phyloP scores from a whole-genome alignment of 2,797 vertebrate species.

The Phrynocephalus forsythii region DNA sequence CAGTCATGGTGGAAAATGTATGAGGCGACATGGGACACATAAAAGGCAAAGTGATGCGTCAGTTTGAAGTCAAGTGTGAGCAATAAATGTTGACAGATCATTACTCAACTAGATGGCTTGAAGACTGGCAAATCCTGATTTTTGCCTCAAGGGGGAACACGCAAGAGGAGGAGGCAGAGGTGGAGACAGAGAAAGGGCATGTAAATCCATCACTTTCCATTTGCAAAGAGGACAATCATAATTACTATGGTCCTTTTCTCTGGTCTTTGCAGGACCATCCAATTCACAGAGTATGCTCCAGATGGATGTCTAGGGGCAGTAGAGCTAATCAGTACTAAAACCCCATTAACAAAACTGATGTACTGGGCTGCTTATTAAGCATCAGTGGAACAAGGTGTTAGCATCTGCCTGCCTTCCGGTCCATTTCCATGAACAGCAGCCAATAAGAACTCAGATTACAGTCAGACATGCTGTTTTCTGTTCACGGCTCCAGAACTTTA shows the following conservation, averaged over 20 bases:
- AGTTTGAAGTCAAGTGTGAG: constrained; percentile 24
- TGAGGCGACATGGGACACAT: background rate
- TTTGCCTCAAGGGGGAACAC: constrained; percentile 5
- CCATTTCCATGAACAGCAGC: background rate
- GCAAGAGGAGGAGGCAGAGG: background rate
- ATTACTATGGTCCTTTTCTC: background rate
- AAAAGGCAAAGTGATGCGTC: constrained; percentile 5
- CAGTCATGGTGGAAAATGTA: fast-evolving
- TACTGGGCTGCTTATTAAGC: background rate
- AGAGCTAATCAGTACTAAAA: constrained; percentile 31
- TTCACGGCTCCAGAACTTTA: background rate
- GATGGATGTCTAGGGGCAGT: constrained; percentile 18
- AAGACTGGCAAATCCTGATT: background rate
- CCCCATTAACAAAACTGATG: constrained; percentile 22
- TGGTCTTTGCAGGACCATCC: background rate
- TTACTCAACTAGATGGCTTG: constrained; percentile 11
- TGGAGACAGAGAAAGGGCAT: background rate
- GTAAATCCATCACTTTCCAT: constrained; percentile 10
- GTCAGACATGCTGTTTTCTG: background rate
- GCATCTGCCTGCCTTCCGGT: background rate
- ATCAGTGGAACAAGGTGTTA: background rate
- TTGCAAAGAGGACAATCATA: background rate
- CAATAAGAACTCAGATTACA: constrained; percentile 19
- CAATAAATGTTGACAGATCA: constrained; percentile 29
- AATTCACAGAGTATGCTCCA: background rate